Evolutionary conservation across 2,113 vertebrate genomes (phyloP).

Genomic region (Aepyceros melampus): DNA sequence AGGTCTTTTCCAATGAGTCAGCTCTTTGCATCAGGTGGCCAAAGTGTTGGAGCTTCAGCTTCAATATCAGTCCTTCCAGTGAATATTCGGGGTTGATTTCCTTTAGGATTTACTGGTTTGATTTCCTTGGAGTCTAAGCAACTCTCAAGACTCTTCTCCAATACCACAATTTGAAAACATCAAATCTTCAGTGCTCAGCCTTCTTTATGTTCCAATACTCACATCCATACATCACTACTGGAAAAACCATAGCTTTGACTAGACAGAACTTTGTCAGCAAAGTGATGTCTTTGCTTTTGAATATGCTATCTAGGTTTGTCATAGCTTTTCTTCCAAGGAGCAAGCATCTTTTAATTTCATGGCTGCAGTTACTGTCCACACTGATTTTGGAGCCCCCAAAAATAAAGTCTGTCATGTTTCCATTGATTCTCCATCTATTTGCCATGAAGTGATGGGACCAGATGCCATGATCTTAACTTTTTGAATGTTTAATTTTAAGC

Average conservation of each 20-base stretch:
- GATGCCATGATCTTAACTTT: not conserved
- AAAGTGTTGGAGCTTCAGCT: not conserved
- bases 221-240: not conserved
- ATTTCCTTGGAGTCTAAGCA: not conserved
- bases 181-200: fast-evolving
- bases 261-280: fast-evolving
- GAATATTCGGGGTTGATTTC: not conserved
- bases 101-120: not conserved
- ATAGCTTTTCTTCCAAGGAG: not conserved
- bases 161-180: not conserved
- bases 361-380: not conserved
- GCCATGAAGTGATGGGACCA: not conserved
- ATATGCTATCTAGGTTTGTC: not conserved
- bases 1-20: not conserved
- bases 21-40: not conserved
- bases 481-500: not conserved
- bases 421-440: not conserved
- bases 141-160: not conserved
- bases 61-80: not conserved
- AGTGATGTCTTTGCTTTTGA: not conserved
- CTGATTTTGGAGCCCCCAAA: fast-evolving
- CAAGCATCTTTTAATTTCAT: not conserved
- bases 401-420: not conserved
- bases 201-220: not conserved
- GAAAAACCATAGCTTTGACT: not conserved